A percentile compares a stretch with the other conserved stretches of the same genome.
Conservation (phyloP, 2,888 invertebrate genomes). For the Erannis defoliaria region DNA sequence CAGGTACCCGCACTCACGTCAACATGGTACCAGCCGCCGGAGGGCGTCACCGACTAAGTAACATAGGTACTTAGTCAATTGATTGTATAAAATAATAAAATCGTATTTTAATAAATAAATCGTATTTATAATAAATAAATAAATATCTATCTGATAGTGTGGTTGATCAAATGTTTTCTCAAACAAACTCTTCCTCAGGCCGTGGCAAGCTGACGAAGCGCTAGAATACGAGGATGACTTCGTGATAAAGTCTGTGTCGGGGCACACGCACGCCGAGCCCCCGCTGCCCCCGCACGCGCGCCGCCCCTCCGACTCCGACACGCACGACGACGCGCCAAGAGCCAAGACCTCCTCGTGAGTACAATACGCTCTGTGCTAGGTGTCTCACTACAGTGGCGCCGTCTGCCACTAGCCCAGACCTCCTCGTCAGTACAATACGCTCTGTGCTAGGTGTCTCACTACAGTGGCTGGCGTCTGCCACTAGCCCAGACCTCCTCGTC, state of each 20-base stretch:
- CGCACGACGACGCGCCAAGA: constrained; percentile 66
- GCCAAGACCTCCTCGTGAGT: constrained; percentile 72
- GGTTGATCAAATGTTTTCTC: not conserved
- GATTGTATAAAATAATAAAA: too few species aligned
- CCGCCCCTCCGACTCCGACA: constrained; percentile 68
- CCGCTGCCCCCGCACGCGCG: constrained; percentile 31
- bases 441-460: not conserved
- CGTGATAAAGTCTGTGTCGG: constrained; percentile 83
- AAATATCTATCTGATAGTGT: too few species aligned
- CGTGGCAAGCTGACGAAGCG: constrained; percentile 96
- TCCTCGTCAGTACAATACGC: not conserved
- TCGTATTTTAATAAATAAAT: too few species aligned
- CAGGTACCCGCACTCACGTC: constrained; percentile 61
- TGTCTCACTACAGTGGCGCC: not conserved
- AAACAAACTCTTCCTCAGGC: constrained; percentile 76
- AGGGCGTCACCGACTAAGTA: constrained; percentile 73
- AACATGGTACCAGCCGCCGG: too few species aligned
- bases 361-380: not conserved
- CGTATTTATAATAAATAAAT: too few species aligned
- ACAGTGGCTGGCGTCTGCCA: not conserved
- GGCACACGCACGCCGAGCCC: constrained; percentile 14
- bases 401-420: not conserved
- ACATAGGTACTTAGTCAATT: too few species aligned
- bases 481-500: not conserved
- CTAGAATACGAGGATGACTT: constrained; percentile 95